A percentile compares a stretch with the other conserved stretches of the same genome.
These are phyloP conservation scores for Dreissena polymorpha DNA, from an alignment of 1,140 invertebrate genomes.

Conservation along the genomic window DNA sequence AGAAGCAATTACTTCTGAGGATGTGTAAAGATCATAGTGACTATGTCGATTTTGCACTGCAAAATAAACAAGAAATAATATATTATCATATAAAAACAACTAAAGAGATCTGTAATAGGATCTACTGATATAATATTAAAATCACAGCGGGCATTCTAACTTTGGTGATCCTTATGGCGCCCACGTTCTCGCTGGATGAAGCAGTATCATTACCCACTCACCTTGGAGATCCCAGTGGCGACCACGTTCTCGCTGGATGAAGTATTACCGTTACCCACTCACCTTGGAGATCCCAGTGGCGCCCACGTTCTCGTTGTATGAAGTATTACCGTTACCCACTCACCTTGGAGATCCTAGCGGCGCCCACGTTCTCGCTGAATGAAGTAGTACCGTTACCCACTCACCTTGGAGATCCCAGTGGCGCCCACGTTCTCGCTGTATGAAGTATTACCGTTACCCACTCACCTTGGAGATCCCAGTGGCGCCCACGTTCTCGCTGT, in stretches of 20 bases:
- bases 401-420: conserved; percentile 90
- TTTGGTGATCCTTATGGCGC: no score
- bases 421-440: conserved; percentile 91
- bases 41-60: no score
- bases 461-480: no score
- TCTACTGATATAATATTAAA: no score
- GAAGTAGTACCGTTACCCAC: conserved; percentile 93
- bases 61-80: no score
- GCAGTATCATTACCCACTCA: no score
- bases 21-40: no score
- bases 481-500: conserved; percentile 90
- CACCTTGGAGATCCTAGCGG: conserved; percentile 87
- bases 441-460: conserved; percentile 92
- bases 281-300: conserved; percentile 90
- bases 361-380: conserved; percentile 91
- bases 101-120: no score
- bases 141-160: no score
- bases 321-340: conserved; percentile 92
- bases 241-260: conserved; percentile 92
- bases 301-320: conserved; percentile 91
- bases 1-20: no score
- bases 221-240: conserved; percentile 87
- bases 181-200: no score
- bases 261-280: conserved; percentile 92
- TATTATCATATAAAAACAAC: no score